Evolutionary conservation across 2,797 vertebrate genomes (phyloP), one percentile per base, ranked within the genome.

Genomic region (Acipenser transmontanus): DNA sequence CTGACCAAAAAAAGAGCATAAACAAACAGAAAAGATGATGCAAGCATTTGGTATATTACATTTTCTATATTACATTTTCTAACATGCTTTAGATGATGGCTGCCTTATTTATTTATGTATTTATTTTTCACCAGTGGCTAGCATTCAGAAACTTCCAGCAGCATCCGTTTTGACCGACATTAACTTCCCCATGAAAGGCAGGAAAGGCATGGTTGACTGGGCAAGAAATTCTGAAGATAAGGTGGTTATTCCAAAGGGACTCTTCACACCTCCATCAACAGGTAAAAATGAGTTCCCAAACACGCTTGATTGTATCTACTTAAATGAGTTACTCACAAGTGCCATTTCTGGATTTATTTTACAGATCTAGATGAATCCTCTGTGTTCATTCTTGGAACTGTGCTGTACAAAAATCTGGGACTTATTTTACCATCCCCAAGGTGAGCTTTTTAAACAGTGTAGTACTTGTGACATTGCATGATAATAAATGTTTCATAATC

Each of bases 171-270:
- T 95, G 90, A 97, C 95, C 2, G 96, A 99, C 86, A 98, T 98
- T 86, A 98, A 94, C 88, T 99, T 99, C 80, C 97, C 97, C 47
- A 99, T 99, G 97, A 97, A 98, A 87, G 97, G 97, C 76, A 92
- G 97, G 75, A 99, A 99, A 85, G 97, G 97, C 74, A 99, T 99
- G 97, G 96, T 99, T 61, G 97, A 99, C 76, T 99, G 97, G 97
- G 97, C 97, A 79, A 89, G 97, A 72, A 99, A 99, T 81, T 98
- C 97, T 2, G 97, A 99, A 87, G 97, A 99, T 74, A 95, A 94
- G 73, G 94, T 99, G 68, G 94, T 99, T 70, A 94, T 99, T 85
- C 97, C 97, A 66, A 99, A 98, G 90, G 95, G 89, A 76, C 94
- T 99, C 80, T 98, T 99, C 83, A 89, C 93, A 68, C 94, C 96